Evolutionary conservation across 2,113 vertebrate species (phyloP).

Genomic region (Chloroceryle aenea): DNA sequence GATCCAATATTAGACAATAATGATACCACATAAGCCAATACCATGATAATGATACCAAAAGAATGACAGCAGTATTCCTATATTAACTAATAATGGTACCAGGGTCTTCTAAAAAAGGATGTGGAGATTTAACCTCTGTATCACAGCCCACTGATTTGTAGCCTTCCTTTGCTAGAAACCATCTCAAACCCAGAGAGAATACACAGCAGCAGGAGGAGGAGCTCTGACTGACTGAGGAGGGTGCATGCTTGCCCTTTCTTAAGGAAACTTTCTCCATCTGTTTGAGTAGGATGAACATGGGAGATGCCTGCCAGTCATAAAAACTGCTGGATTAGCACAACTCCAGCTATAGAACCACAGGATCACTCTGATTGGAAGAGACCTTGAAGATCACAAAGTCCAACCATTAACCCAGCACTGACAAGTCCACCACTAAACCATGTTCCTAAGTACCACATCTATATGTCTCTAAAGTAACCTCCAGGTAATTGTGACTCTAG

Average conservation of each 20-base stretch:
- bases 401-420: too few relatives aligned
- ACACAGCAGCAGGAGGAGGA: background rate
- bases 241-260: background rate
- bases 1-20: background rate
- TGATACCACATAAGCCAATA: background rate
- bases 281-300: background rate
- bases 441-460: too few relatives aligned
- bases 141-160: background rate
- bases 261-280: background rate
- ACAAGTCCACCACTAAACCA: too few relatives aligned
- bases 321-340: background rate
- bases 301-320: background rate
- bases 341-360: too few relatives aligned
- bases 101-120: background rate
- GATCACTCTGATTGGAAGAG: too few relatives aligned
- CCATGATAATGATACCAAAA: background rate
- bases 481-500: too few relatives aligned
- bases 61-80: background rate
- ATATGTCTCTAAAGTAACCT: too few relatives aligned
- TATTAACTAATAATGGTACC: background rate
- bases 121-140: background rate
- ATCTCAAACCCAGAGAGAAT: background rate
- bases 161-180: background rate
- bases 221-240: background rate
- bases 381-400: too few relatives aligned